phyloP scores from a whole-genome alignment of 1,140 invertebrate species.

The Acromyrmex echinatior region DNA sequence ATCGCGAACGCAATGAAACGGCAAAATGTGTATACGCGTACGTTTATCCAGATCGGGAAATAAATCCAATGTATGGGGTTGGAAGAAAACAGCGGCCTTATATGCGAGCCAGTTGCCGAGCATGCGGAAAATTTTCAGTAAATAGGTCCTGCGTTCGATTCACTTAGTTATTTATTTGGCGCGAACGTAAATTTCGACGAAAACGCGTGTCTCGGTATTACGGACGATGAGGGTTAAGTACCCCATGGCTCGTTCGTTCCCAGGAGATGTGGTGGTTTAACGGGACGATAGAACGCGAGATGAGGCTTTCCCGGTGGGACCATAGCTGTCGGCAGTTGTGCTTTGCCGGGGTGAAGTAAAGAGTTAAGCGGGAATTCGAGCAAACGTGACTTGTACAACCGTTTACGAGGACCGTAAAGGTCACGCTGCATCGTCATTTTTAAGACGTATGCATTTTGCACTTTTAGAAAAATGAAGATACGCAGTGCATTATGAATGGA shows the following conservation, averaged over 20 bases:
- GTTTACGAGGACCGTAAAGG: slow-evolving; percentile 32
- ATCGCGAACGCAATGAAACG: slow-evolving; percentile 24
- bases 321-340: slow-evolving; percentile 54
- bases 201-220: slow-evolving; percentile 22
- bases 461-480: background rate
- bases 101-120: background rate
- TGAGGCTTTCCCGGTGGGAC: slow-evolving; percentile 46
- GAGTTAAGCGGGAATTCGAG: slow-evolving; percentile 46
- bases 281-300: slow-evolving; percentile 46
- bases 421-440: slow-evolving; percentile 12
- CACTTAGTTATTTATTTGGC: slow-evolving; percentile 27
- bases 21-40: slow-evolving; percentile 16
- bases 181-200: slow-evolving; percentile 30
- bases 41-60: background rate
- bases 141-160: background rate
- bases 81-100: background rate
- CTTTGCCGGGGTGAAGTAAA: slow-evolving; percentile 29
- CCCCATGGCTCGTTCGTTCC: slow-evolving; percentile 23
- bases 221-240: slow-evolving; percentile 50
- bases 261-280: slow-evolving; percentile 41
- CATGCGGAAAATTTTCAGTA: slow-evolving; percentile 8
- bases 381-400: slow-evolving; percentile 44
- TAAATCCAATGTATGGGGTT: slow-evolving; percentile 4
- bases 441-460: background rate
- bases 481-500: no score